A percentile compares a stretch with the other conserved stretches of the same genome.
These are phyloP conservation scores for Euplexia lucipara DNA, from an alignment of 2,888 invertebrate genomes.

Conservation along the genomic window DNA sequence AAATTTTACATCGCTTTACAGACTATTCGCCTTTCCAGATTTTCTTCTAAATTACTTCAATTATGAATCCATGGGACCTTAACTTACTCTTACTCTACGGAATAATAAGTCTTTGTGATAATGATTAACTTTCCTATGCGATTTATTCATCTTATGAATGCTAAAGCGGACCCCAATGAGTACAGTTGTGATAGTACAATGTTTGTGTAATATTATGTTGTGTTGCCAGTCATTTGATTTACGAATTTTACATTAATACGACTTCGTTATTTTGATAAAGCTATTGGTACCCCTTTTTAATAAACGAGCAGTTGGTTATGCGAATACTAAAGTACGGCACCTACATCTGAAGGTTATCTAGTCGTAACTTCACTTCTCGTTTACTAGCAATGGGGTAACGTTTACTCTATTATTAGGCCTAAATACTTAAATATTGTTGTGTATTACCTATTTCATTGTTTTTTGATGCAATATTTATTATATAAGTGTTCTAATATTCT, in stretches of 20 bases:
- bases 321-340: no score
- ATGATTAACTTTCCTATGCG: constrained; percentile 49
- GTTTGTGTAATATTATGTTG: constrained; percentile 37
- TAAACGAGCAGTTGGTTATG: no score
- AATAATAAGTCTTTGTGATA: constrained; percentile 63
- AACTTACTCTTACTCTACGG: constrained; percentile 56
- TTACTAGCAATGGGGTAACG: constrained; percentile 15
- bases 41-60: constrained; percentile 60
- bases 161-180: constrained; percentile 50
- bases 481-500: constrained; percentile 54
- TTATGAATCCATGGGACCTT: constrained; percentile 67
- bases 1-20: constrained; percentile 59
- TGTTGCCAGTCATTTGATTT: constrained; percentile 53
- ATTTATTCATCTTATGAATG: constrained; percentile 56
- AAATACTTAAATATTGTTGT: constrained; percentile 62
- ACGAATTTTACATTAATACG: constrained; percentile 37
- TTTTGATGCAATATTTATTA: constrained; percentile 60
- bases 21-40: constrained; percentile 51
- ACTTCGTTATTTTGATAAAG: constrained; percentile 61
- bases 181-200: constrained; percentile 66
- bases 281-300: constrained; percentile 18
- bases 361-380: no score
- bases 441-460: constrained; percentile 40
- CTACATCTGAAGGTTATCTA: no score
- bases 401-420: constrained; percentile 62